Base-by-base conservation (phyloP, 2,888 invertebrate genomes). In the Acronicta psi region DNA sequence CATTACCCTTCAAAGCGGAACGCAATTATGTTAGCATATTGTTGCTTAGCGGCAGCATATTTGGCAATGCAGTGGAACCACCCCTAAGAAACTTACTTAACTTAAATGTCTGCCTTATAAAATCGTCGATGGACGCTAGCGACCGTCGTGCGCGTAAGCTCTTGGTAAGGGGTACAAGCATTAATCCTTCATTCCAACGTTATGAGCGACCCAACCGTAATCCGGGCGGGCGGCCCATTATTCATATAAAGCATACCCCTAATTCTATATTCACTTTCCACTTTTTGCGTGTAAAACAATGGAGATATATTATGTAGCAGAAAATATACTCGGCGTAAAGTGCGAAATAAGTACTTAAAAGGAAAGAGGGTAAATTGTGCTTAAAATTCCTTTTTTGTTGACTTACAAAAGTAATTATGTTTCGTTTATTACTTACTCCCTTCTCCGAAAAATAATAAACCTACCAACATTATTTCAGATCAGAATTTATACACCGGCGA, bases 221-320 rank as follows among this genome's bases (percentile, higher is more conserved):
- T 73, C 73, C 67, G 55, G 54, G 14, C 13, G 18, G 23, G 44
- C 59, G 36, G 45, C 67, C 49, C 68, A 81, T 82, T 75, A 82
- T 74, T 79, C 78, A 83, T 81, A 66, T 54, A 72, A 64, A 69
- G 53, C 68, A 38, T 34, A 36, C 29, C 72, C 73, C 46, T 73
- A 67, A 79, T 81, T 75, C 59, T 70, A 47, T 69, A 79, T 81
- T 81, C 79, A 74, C 76, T 77, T 76, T 76, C 59, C 66, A 69
- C 59, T 76, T 79, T 81, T 77, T 77, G 59, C 42, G 51, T 61
- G 61, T 65, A 42, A 49, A 67, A 67, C 53, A 75, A 67, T 57
- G 40, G 59, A 62, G 40, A 71, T 63, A 46, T 69, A 46, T 47
- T 45, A 54, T 52, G 25, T 40, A 52, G 17, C n/a, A 36, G 38